Conservation (phyloP, 2,888 invertebrate genomes). For the Macrosoma leucophasiata region DNA sequence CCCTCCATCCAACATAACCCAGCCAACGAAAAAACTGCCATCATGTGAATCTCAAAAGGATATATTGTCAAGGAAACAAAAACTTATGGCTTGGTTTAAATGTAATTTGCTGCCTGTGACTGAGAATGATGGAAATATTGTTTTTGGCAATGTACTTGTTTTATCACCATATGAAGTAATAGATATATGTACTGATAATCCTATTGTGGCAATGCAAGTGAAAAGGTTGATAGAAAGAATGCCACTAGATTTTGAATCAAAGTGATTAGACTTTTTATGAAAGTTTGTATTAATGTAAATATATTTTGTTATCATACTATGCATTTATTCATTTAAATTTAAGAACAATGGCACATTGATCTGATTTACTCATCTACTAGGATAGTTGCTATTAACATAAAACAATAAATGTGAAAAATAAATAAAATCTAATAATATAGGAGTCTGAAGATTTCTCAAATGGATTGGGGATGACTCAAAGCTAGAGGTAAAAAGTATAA, state of each 20-base stretch:
- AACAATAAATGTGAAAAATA: too few relatives aligned
- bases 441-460: too few relatives aligned
- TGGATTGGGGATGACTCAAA: too few relatives aligned
- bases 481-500: too few relatives aligned
- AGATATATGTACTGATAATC: constrained; percentile 55
- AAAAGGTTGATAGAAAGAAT: constrained; percentile 49
- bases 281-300: too few relatives aligned
- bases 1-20: constrained; percentile 24
- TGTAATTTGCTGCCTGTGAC: constrained; percentile 46
- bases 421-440: too few relatives aligned
- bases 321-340: too few relatives aligned
- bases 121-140: constrained; percentile 46
- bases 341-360: too few relatives aligned
- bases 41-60: constrained; percentile 26
- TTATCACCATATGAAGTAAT: constrained; percentile 47
- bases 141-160: constrained; percentile 47
- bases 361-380: too few relatives aligned
- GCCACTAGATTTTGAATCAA: constrained; percentile 44
- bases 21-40: constrained; percentile 29
- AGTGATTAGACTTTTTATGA: too few relatives aligned
- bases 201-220: constrained; percentile 50
- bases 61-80: constrained; percentile 35
- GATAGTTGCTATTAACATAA: too few relatives aligned
- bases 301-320: too few relatives aligned
- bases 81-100: constrained; percentile 51